Conservation (phyloP, 2,113 vertebrate genomes). For the Cichladusa arquata region DNA sequence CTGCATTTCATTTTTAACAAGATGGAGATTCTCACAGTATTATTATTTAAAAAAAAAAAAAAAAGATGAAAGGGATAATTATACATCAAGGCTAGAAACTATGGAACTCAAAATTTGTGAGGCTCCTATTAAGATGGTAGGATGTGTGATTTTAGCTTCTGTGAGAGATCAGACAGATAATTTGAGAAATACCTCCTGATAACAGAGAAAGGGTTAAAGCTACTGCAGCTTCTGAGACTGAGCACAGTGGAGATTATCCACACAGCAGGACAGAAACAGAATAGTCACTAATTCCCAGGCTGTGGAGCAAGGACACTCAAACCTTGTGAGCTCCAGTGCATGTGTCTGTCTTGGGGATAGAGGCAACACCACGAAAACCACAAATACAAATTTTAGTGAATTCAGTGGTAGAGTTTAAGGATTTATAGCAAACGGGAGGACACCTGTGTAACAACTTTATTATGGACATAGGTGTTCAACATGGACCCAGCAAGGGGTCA, state of each 20-base stretch:
- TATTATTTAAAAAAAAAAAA: background rate
- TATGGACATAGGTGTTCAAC: rapidly evolving
- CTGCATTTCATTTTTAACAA: background rate
- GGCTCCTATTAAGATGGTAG: background rate
- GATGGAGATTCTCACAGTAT: background rate
- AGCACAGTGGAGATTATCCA: background rate
- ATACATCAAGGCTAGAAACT: background rate
- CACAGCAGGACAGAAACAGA: background rate
- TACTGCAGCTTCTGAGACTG: background rate
- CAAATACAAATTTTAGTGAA: background rate
- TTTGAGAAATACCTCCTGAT: background rate
- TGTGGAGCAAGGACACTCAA: background rate
- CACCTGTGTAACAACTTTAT: background rate
- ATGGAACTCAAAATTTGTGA: background rate
- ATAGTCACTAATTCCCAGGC: background rate
- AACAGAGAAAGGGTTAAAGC: background rate
- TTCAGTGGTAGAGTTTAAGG: background rate
- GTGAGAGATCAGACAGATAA: background rate
- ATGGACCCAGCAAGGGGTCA: background rate
- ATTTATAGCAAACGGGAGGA: background rate
- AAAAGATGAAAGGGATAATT: background rate
- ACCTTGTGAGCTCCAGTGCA: background rate
- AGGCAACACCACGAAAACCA: background rate
- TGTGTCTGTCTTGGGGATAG: background rate
- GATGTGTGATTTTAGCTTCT: background rate